Evolutionary conservation across 2,797 vertebrate genomes (phyloP), one percentile per base, ranked within the genome.

Genomic region (Gymnothorax reevesii): DNA sequence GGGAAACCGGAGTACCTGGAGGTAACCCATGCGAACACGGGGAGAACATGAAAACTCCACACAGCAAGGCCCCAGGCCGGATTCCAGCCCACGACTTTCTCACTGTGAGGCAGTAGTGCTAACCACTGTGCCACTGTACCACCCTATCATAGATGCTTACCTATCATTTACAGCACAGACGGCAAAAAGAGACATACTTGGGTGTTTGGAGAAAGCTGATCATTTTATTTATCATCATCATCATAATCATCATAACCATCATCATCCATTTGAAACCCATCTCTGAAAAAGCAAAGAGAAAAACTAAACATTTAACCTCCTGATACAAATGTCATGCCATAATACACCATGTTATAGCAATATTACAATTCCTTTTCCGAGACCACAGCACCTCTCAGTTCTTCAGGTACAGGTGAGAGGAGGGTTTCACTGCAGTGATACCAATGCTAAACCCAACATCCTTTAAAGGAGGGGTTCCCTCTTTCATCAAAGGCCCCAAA

Each of bases 141-240:
- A n/a, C n/a, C n/a, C n/a, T n/a, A n/a, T n/a, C n/a, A n/a, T 0
- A 49, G 33, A 52, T 79, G 15, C 52, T 13, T 54, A 49, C 42
- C 75, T 52, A 79, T 79, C 52, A 17, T 79, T 49, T 33, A 33
- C 42, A 79, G 64, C 62, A 52, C 71, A 33, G 3, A 25, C 7
- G 42, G 6, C 4, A 79, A 7, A 42, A 79, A 79, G 4, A 49
- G 6, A 15, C 49, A 3, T 20, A 54, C 52, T 79, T 79, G 75
- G 75, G 33, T 49, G 52, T 79, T 49, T 79, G 75, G 75, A 79
- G 33, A 79, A 79, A 79, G 59, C 62, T 60, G 62, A 84, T 33
- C 52, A 64, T 64, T 84, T 60, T 60, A 83, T 60, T 33, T 7
- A 27, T 84, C 55, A 57, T 83, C 49, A 60, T 33, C 83, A 57